Evolutionary conservation across 2,888 invertebrate species (phyloP), one percentile per base, ranked within the genome.

Genomic region (Portevinia maculata): DNA sequence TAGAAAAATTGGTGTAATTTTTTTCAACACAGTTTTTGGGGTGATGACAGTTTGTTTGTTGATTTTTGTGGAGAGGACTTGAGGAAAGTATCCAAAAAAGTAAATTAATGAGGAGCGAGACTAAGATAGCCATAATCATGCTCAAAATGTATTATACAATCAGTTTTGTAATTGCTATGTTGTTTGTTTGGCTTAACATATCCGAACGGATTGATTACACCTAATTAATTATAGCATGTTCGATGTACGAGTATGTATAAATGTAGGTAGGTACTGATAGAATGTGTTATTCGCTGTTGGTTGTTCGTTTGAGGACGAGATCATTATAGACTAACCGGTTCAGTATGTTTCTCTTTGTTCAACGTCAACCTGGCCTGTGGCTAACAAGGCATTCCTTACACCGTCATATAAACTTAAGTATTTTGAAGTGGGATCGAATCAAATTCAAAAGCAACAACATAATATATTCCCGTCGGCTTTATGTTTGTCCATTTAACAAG

Each of bases 11-110:
- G 34, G 41, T 44, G 37, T 48, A 64, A 70, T 74, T 76, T 76
- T 81, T 76, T 53, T 60, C 28, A 24, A 52, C 28, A 67, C 71
- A 67, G 41, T 83, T 73, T 78, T 73, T 76, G 67, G n/a, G 78
- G 83, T 78, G 83, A 83, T 78, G 83, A 83, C 76, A 76, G 76
- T 81, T 73, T 83, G 83, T 83, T 83, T 83, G 78, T 83, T 83
- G 83, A 78, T 83, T 69, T 65, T 76, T 50, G 53, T 34, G 13
- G 30, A 71, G 60, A 78, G 81, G 76, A 65, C 71, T 78, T 48
- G 44, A 55, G 44, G 55, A 67, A 73, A 73, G 71, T 52, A 19
- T 15, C 32, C 44, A 11, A 15, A 28, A 69, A 69, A 53, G 65
- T 79, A 65, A 79, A 79, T 79, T 79, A 75, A 79, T 79, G 69